phyloP scores from a whole-genome alignment of 2,797 vertebrate species.

The Mormyrops attenuatus region DNA sequence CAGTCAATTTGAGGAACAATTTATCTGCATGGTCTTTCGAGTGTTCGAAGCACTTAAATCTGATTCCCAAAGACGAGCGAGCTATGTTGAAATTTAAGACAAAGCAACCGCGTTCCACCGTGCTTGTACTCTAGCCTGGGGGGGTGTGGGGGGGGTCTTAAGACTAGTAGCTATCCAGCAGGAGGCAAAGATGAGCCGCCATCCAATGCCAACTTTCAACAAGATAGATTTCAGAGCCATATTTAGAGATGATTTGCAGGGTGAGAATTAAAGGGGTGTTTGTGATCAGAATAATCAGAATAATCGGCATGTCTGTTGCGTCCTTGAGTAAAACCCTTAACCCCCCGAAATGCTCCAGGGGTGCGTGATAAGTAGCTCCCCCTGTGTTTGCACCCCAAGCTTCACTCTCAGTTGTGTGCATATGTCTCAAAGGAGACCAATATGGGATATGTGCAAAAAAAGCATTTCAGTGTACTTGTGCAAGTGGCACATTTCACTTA shows the following conservation, averaged over 20 bases:
- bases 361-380: background rate
- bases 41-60: background rate
- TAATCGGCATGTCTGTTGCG: background rate
- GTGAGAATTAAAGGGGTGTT: background rate
- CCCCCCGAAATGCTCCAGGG: background rate
- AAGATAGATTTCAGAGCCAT: background rate
- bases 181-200: background rate
- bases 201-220: background rate
- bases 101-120: background rate
- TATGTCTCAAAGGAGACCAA: background rate
- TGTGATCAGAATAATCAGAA: background rate
- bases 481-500: background rate
- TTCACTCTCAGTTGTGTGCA: background rate
- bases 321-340: background rate
- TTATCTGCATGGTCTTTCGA: background rate
- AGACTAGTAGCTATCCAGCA: background rate
- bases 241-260: background rate
- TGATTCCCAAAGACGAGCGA: background rate
- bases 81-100: conserved; percentile 5
- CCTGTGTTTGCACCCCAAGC: background rate
- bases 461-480: background rate
- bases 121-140: background rate
- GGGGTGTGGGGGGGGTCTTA: background rate
- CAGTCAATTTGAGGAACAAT: conserved; percentile 28
- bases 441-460: background rate